These are phyloP conservation scores for Zingel zingel DNA, from an alignment of 2,113 vertebrate genomes.

Conservation along the genomic window DNA sequence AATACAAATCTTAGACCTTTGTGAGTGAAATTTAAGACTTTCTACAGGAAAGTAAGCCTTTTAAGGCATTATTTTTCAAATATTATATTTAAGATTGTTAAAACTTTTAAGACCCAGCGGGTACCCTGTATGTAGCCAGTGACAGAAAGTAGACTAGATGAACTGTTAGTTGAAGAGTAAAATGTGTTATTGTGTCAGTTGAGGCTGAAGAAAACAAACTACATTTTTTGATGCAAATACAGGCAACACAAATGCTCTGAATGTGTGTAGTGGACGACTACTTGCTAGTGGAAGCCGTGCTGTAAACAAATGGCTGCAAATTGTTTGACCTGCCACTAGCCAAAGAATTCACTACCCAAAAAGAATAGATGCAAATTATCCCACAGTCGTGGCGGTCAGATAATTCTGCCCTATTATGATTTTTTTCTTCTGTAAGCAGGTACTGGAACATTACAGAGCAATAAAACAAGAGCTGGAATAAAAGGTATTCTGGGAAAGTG, in stretches of 20 bases:
- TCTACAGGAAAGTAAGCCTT: too few relatives aligned
- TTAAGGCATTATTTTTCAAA: too few relatives aligned
- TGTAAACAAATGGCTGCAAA: conserved; percentile 56
- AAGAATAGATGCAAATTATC: conserved; percentile 44
- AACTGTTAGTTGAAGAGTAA: neutral
- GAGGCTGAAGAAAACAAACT: neutral
- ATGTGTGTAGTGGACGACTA: neutral
- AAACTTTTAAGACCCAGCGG: too few relatives aligned
- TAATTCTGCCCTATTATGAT: conserved; percentile 64
- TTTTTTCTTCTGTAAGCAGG: conserved; percentile 49
- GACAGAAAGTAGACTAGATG: neutral
- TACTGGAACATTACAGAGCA: conserved; percentile 67
- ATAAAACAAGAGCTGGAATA: conserved; percentile 54
- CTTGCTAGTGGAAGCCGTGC: conserved; percentile 18
- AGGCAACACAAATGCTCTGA: neutral
- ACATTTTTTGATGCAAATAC: conserved; percentile 5
- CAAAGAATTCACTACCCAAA: conserved; percentile 24
- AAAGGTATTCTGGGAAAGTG: conserved; percentile 74
- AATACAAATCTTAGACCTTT: too few relatives aligned
- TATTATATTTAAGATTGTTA: too few relatives aligned
- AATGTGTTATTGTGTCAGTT: neutral
- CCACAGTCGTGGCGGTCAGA: conserved; percentile 58
- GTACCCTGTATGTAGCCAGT: too few relatives aligned
- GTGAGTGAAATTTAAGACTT: too few relatives aligned
- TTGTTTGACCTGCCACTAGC: conserved; percentile 31